phyloP scores from a whole-genome alignment of 2,888 invertebrate species.

The Pollenia angustigena region DNA sequence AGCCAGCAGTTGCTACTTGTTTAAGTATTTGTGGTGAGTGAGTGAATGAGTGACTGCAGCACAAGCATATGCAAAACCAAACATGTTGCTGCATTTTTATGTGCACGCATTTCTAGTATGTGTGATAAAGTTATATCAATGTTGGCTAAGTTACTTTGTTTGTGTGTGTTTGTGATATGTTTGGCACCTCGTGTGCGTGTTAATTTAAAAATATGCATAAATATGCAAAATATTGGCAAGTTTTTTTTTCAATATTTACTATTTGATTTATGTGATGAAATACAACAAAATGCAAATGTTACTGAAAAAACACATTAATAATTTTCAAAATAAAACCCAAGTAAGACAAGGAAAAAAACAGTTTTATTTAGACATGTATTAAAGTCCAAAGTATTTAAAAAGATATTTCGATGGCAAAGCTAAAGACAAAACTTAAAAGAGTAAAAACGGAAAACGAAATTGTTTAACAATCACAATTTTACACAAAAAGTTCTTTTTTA shows the following conservation, averaged over 20 bases:
- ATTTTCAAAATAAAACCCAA: neutral
- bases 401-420: conserved; percentile 30
- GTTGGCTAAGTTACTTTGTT: neutral
- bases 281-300: conserved; percentile 21
- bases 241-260: conserved; percentile 27
- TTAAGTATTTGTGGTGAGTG: neutral
- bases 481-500: no score
- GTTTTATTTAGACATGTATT: neutral
- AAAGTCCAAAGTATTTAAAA: conserved; percentile 41
- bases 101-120: conserved; percentile 1
- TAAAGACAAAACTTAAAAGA: conserved; percentile 2
- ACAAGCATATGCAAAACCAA: neutral
- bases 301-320: conserved; percentile 7
- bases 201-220: neutral
- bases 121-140: neutral
- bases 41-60: conserved; percentile 20
- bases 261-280: conserved; percentile 56
- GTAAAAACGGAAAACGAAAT: neutral
- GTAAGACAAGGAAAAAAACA: neutral
- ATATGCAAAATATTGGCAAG: conserved; percentile 56
- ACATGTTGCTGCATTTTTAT: neutral
- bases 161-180: neutral
- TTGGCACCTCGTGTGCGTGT: neutral
- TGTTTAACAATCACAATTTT: no score
- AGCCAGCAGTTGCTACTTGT: conserved; percentile 10